These are phyloP conservation scores for Squalus acanthias DNA, from an alignment of 2,797 vertebrate species.

Conservation along the genomic window DNA sequence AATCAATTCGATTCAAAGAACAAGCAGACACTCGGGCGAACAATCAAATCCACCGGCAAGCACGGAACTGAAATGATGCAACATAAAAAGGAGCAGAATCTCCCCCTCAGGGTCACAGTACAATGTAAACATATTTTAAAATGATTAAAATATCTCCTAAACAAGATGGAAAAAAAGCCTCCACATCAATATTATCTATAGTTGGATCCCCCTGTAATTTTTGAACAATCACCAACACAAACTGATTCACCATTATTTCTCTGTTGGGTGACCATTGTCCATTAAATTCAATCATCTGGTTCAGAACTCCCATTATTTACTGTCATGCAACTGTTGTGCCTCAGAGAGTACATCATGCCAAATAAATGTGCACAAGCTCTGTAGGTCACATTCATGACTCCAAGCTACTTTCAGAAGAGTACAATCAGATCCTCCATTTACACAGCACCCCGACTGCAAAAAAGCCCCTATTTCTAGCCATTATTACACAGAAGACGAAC, in stretches of 20 bases:
- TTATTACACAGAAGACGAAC: background rate
- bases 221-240: conserved; percentile 47
- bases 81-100: background rate
- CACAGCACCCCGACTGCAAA: conserved; percentile 27
- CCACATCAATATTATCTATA: conserved; percentile 30
- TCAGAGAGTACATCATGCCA: conserved; percentile 45
- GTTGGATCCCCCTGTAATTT: conserved; percentile 36
- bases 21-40: background rate
- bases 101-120: too few species aligned
- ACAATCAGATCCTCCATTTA: conserved; percentile 42
- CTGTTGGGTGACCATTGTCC: conserved; percentile 46
- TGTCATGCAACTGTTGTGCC: conserved; percentile 53
- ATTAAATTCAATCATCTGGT: conserved; percentile 63
- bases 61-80: background rate
- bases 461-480: background rate
- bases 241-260: conserved; percentile 42
- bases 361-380: conserved; percentile 13
- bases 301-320: conserved; percentile 61
- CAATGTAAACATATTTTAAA: background rate
- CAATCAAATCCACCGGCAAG: background rate
- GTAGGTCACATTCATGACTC: conserved; percentile 44
- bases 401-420: conserved; percentile 38
- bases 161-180: conserved; percentile 19
- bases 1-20: background rate
- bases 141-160: conserved; percentile 37